A percentile compares a stretch with the other conserved stretches of the same genome.
Conservation (phyloP, 2,113 vertebrate genomes). For the Hemicordylus capensis region DNA sequence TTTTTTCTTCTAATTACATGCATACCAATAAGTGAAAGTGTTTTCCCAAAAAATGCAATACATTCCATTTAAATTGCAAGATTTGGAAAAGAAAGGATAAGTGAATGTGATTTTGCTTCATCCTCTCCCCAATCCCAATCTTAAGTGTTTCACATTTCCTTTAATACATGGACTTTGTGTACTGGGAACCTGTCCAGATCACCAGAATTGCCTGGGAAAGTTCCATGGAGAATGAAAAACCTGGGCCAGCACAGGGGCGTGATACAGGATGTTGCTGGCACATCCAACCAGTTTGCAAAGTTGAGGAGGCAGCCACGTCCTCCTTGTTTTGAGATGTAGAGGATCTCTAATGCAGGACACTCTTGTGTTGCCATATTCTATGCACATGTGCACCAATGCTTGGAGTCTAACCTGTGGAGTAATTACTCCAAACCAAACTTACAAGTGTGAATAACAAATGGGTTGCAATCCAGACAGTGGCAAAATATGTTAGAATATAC, state of each 20-base stretch:
- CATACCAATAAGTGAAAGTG: not conserved
- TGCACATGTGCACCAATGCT: too few species aligned
- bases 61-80: not conserved
- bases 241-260: conserved; percentile 13
- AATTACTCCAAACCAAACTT: too few species aligned
- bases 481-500: too few species aligned
- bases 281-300: not conserved
- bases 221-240: conserved; percentile 17
- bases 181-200: conserved; percentile 8
- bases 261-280: not conserved
- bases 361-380: too few species aligned
- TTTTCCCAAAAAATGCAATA: not conserved
- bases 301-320: not conserved
- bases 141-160: not conserved
- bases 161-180: conserved; percentile 1
- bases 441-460: too few species aligned
- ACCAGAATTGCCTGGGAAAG: conserved; percentile 31
- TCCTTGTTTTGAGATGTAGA: not conserved
- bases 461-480: too few species aligned
- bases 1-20: not conserved
- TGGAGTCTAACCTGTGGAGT: too few species aligned
- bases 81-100: not conserved
- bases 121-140: not conserved
- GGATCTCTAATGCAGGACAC: not conserved
- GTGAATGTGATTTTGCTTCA: not conserved